These are phyloP conservation scores for Campaea margaritaria DNA, from an alignment of 2,888 invertebrate species.

Conservation along the genomic window DNA sequence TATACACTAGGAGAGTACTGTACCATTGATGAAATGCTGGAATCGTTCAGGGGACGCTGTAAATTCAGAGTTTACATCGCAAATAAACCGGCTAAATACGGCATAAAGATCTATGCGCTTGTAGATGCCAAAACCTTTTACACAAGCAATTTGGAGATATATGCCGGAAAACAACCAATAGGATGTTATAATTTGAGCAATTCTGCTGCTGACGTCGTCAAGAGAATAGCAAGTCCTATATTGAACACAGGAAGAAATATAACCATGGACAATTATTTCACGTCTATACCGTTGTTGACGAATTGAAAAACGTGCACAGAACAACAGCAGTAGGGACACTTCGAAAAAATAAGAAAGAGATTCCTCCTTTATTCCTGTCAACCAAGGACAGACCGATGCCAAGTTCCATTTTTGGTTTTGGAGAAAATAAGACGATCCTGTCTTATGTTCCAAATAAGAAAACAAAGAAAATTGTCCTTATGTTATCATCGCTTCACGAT, in stretches of 20 bases:
- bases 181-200: conserved; percentile 8
- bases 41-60: conserved; percentile 46
- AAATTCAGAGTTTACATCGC: conserved; percentile 28
- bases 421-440: not conserved
- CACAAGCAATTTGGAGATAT: conserved; percentile 13
- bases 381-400: no score
- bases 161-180: conserved; percentile 7
- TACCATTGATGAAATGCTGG: conserved; percentile 47
- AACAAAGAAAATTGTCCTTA: not conserved
- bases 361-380: no score
- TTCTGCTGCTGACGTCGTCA: conserved; percentile 8
- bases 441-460: not conserved
- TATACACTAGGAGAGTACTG: conserved; percentile 30
- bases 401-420: no score
- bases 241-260: conserved; percentile 8
- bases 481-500: not conserved
- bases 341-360: no score
- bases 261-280: no score
- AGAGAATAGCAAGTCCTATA: conserved; percentile 9
- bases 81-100: conserved; percentile 51
- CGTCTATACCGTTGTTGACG: no score
- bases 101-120: conserved; percentile 20
- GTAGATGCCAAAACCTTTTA: conserved; percentile 9
- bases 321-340: no score
- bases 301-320: no score